These are phyloP conservation scores for Oceanodroma leucorhoa DNA, from an alignment of 2,797 vertebrate genomes.

Conservation along the genomic window DNA sequence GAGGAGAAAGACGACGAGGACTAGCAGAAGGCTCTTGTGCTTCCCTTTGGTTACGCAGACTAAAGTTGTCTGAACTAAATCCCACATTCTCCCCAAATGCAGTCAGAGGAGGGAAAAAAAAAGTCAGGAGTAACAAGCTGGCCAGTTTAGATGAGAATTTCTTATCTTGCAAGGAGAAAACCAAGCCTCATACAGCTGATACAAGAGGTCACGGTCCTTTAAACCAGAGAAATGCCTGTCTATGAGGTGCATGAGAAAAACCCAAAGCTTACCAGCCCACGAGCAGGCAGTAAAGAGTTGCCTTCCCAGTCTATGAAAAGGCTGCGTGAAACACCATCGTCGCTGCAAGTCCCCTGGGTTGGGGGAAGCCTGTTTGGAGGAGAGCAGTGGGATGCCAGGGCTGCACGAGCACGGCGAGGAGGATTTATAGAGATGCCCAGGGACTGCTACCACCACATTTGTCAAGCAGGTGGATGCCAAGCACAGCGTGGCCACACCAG, in stretches of 20 bases:
- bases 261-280: rapidly evolving
- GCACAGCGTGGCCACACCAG: rapidly evolving
- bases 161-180: not conserved
- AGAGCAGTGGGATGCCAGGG: not conserved
- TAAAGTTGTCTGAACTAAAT: not conserved
- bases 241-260: not conserved
- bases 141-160: not conserved
- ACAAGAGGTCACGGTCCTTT: not conserved
- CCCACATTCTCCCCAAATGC: not conserved
- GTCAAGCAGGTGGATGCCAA: not conserved
- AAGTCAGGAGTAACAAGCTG: not conserved
- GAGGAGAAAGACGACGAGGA: rapidly evolving
- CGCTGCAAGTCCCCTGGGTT: rapidly evolving
- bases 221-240: not conserved
- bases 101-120: not conserved
- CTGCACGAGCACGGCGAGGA: rapidly evolving
- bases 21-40: not conserved
- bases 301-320: not conserved
- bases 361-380: not conserved
- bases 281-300: not conserved
- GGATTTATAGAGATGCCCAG: not conserved
- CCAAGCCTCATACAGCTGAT: not conserved
- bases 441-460: rapidly evolving
- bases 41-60: not conserved
- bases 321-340: rapidly evolving